Evolutionary conservation across 1,140 invertebrate genomes (phyloP).

Genomic region (Xylocopa sonorina): DNA sequence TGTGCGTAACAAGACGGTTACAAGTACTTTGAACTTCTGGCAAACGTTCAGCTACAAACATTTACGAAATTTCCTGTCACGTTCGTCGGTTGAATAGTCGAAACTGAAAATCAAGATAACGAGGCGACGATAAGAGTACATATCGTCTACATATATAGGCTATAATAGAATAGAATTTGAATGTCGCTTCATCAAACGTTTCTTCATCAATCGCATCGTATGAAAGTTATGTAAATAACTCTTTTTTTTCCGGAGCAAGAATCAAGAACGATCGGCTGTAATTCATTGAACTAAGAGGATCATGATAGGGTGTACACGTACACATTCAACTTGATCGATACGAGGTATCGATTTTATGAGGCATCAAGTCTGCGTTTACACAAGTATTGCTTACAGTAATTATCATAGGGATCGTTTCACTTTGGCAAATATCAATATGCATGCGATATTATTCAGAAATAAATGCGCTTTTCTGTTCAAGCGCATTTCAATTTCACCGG

Average conservation of each 20-base stretch:
- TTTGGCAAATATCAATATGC: background rate
- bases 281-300: background rate
- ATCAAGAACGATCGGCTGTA: background rate
- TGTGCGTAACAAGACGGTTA: too few species aligned
- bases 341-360: background rate
- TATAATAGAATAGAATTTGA: constrained; percentile 5
- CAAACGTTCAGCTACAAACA: background rate
- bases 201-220: background rate
- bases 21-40: background rate
- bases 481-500: background rate
- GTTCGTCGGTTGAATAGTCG: background rate
- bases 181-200: background rate
- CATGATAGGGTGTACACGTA: background rate
- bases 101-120: constrained; percentile 7
- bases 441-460: background rate
- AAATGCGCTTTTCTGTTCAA: background rate
- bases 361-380: too few species aligned
- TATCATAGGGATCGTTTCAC: too few species aligned
- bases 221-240: background rate
- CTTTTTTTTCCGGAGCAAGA: background rate
- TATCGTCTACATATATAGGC: background rate
- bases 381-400: too few species aligned
- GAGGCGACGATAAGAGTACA: constrained; percentile 1
- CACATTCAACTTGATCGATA: background rate
- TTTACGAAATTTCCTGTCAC: background rate